These are phyloP conservation scores for Macrobrachium rosenbergii DNA, from an alignment of 1,140 invertebrate species.

Conservation along the genomic window DNA sequence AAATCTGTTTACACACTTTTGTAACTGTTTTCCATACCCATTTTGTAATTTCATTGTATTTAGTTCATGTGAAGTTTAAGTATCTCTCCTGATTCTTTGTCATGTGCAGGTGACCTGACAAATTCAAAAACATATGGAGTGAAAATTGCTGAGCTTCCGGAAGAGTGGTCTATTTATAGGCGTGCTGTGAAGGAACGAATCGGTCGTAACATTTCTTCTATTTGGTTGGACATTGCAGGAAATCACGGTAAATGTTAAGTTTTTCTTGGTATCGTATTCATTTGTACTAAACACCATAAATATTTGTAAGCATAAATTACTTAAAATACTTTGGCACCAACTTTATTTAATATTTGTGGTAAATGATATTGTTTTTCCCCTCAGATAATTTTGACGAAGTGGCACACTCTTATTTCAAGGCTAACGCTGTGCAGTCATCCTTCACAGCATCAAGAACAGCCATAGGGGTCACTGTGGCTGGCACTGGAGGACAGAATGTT, in stretches of 20 bases:
- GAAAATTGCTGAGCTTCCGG: conserved; percentile 32
- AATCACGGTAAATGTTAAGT: conserved; percentile 37
- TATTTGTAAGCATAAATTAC: background rate
- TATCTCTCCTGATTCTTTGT: too few relatives aligned
- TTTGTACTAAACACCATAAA: background rate
- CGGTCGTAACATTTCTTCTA: conserved; percentile 13
- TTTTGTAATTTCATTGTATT: too few relatives aligned
- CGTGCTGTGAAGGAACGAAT: conserved; percentile 41
- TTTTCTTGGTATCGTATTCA: background rate
- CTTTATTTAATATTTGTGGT: background rate
- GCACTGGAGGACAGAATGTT: conserved; percentile 30
- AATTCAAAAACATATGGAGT: conserved; percentile 51
- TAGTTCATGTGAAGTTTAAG: too few relatives aligned
- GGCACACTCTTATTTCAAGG: conserved; percentile 44
- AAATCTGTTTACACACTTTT: too few relatives aligned
- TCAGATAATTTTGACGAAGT: conserved; percentile 59
- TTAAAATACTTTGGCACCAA: background rate
- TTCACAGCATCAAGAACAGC: background rate
- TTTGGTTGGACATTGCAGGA: conserved; percentile 50
- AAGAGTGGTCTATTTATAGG: conserved; percentile 45
- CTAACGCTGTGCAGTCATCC: conserved; percentile 38
- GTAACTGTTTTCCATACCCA: too few relatives aligned
- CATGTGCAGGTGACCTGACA: conserved; percentile 44
- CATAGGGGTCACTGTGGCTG: conserved; percentile 2
- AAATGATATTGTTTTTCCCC: background rate